Conservation (phyloP, 2,113 vertebrate species). For the Nothoprocta perdicaria region DNA sequence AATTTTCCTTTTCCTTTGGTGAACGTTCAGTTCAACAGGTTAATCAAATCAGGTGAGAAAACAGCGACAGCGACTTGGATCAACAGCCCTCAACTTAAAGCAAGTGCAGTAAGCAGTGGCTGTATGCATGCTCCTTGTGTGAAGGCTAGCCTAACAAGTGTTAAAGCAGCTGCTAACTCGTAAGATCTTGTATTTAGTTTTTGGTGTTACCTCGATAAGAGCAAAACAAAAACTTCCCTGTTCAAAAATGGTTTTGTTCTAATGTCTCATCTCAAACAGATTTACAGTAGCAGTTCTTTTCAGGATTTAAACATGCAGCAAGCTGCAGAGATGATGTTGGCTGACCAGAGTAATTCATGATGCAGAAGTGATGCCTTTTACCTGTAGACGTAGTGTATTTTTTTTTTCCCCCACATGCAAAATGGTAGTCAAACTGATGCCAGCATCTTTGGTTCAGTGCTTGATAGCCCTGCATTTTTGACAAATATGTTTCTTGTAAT, state of each 20-base stretch:
- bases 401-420: constrained; percentile 20
- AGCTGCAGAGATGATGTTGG: constrained; percentile 71
- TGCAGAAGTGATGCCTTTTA: constrained; percentile 55
- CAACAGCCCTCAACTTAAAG: constrained; percentile 57
- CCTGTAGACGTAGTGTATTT: constrained; percentile 46
- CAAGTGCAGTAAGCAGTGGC: constrained; percentile 63
- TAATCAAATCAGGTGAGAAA: constrained; percentile 55
- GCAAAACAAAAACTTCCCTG: constrained; percentile 41
- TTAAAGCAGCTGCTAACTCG: constrained; percentile 68
- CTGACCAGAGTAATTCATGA: constrained; percentile 59
- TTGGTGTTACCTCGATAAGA: constrained; percentile 70
- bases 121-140: constrained; percentile 78
- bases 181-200: constrained; percentile 56
- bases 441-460: constrained; percentile 64
- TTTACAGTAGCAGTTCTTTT: constrained; percentile 29
- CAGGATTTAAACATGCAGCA: constrained; percentile 60
- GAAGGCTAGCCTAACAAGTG: constrained; percentile 69
- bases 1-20: constrained; percentile 72
- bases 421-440: constrained; percentile 63
- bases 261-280: constrained; percentile 78
- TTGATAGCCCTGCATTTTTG: constrained; percentile 62
- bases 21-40: constrained; percentile 66
- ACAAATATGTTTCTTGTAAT: constrained; percentile 69
- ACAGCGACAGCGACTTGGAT: constrained; percentile 70
- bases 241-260: constrained; percentile 74